These are phyloP conservation scores for Trisateles emortualis DNA, from an alignment of 2,888 invertebrate genomes.

Conservation along the genomic window DNA sequence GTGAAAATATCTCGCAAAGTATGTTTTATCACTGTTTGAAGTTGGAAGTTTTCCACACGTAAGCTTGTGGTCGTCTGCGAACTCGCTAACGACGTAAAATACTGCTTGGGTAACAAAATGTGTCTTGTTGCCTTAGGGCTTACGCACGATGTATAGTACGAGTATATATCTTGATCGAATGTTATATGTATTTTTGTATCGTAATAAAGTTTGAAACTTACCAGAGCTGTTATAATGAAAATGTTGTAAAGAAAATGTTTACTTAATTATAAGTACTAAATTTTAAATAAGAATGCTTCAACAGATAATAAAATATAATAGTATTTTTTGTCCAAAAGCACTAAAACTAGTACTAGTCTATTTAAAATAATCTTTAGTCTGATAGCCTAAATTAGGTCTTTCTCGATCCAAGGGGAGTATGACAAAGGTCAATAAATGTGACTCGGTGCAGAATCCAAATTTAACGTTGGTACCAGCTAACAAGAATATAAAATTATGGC, in stretches of 20 bases:
- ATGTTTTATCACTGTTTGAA: conserved; percentile 80
- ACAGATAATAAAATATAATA: no score
- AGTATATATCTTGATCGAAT: conserved; percentile 14
- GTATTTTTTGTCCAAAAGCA: no score
- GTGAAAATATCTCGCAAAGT: conserved; percentile 68
- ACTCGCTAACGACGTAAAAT: conserved; percentile 73
- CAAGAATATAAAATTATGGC: neutral
- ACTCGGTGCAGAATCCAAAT: no score
- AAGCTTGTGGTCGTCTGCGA: conserved; percentile 68
- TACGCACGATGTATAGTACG: conserved; percentile 24
- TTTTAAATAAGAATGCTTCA: no score
- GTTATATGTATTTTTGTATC: conserved; percentile 12
- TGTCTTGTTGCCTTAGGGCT: conserved; percentile 39
- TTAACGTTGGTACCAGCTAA: no score
- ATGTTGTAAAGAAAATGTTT: neutral
- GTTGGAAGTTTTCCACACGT: conserved; percentile 68
- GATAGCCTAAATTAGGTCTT: no score
- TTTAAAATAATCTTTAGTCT: no score
- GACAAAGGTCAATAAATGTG: no score
- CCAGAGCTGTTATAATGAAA: neutral
- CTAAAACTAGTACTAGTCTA: no score
- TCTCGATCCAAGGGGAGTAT: no score
- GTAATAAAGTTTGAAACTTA: conserved; percentile 16
- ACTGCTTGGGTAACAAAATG: conserved; percentile 55
- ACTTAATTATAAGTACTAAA: no score